A percentile compares a stretch with the other conserved stretches of the same genome.
Conservation (phyloP, 2,888 invertebrate genomes). For the Hirtodrosophila histrioides region DNA sequence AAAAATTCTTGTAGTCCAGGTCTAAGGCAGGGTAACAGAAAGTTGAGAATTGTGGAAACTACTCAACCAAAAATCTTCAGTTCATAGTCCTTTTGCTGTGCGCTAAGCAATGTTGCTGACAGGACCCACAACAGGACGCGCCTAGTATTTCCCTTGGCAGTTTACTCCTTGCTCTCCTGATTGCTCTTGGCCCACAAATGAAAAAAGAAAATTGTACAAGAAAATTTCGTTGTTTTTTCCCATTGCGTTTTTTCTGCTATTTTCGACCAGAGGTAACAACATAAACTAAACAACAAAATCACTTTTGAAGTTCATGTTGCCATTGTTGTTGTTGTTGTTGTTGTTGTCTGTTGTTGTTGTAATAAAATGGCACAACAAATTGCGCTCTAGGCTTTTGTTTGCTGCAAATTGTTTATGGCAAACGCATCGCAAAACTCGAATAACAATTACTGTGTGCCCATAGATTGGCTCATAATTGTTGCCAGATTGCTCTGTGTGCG, state of each 20-base stretch:
- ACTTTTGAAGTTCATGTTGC: conserved; percentile 43
- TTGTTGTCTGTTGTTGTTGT: conserved; percentile 26
- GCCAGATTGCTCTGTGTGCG: conserved; percentile 5
- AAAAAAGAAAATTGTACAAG: conserved; percentile 32
- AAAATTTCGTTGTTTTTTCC: conserved; percentile 28
- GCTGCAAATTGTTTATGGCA: conserved; percentile 60
- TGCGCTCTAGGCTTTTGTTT: conserved; percentile 54
- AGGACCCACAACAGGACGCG: conserved; percentile 9
- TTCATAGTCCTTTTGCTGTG: conserved; percentile 13
- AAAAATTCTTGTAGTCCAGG: conserved; percentile 74
- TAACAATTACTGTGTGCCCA: conserved; percentile 24
- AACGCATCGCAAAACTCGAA: conserved; percentile 32
- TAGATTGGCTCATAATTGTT: conserved; percentile 54
- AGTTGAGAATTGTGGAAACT: conserved; percentile 33
- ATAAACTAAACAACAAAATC: conserved; percentile 71
- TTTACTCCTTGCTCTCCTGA: background rate
- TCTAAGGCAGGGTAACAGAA: background rate
- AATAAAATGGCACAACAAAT: conserved; percentile 62
- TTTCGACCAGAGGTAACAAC: conserved; percentile 39
- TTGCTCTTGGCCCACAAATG: conserved; percentile 14
- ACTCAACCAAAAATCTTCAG: conserved; percentile 30
- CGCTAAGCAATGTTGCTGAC: conserved; percentile 8
- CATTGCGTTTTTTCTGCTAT: background rate
- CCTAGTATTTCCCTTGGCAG: conserved; percentile 30
- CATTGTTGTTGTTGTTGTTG: conserved; percentile 2